These are phyloP conservation scores for Drosophila busckii DNA, from an alignment of 1,140 invertebrate genomes.

Conservation along the genomic window DNA sequence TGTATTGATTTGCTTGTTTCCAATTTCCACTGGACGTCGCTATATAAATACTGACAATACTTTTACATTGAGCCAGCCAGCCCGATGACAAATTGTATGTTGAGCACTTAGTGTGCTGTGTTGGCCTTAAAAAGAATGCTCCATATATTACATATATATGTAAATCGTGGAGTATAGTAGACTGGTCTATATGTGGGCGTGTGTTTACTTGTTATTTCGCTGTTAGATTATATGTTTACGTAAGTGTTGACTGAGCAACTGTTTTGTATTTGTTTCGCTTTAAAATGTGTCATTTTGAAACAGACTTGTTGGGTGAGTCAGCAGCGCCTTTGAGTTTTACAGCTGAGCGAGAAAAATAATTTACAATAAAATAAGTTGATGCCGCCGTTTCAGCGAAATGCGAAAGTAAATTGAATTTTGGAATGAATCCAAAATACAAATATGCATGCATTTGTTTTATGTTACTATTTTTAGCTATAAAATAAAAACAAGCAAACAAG, in stretches of 20 bases:
- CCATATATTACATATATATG: too few species aligned
- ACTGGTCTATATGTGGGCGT: background rate
- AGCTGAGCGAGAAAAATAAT: too few species aligned
- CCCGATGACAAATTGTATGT: too few species aligned
- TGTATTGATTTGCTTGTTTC: conserved; percentile 55
- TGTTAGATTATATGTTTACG: background rate
- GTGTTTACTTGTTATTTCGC: background rate
- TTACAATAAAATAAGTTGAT: too few species aligned
- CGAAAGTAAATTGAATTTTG: conserved; percentile 50
- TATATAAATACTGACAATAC: too few species aligned
- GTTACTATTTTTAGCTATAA: conserved; percentile 17
- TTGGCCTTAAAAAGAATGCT: too few species aligned
- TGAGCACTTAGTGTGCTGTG: too few species aligned
- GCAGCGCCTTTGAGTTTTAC: too few species aligned
- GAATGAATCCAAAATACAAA: conserved; percentile 55
- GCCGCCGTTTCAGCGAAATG: too few species aligned
- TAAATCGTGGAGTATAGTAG: conserved; percentile 24
- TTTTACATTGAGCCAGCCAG: too few species aligned
- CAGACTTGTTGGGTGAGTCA: too few species aligned
- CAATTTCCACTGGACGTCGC: conserved; percentile 25
- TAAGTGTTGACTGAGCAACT: background rate
- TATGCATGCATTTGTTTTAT: conserved; percentile 10
- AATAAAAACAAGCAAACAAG: conserved; percentile 12
- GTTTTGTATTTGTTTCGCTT: background rate
- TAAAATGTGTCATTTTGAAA: too few species aligned